A percentile compares a stretch with the other conserved stretches of the same genome.
Evolutionary conservation across 2,797 vertebrate species (phyloP).

Genomic region (Alcedo atthis): DNA sequence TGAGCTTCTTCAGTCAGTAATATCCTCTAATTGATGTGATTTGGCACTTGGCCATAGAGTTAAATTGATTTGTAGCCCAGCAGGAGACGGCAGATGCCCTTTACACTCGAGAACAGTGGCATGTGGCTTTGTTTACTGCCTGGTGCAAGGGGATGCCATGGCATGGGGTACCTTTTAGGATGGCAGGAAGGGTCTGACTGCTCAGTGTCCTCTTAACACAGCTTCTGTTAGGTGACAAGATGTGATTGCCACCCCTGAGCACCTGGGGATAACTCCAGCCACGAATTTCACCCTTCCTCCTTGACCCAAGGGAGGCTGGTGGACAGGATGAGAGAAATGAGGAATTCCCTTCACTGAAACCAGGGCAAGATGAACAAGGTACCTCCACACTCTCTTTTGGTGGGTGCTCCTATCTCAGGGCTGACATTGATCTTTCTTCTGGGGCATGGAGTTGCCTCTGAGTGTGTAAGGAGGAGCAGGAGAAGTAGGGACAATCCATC

Average conservation of each 20-base stretch:
- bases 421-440: fast-evolving
- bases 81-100: constrained; percentile 37
- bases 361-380: neutral
- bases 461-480: neutral
- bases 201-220: neutral
- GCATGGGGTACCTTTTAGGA: neutral
- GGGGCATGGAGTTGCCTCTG: neutral
- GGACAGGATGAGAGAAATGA: neutral
- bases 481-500: neutral
- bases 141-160: neutral
- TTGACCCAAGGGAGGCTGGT: neutral
- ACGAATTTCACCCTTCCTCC: neutral
- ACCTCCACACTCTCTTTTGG: neutral
- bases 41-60: constrained; percentile 48
- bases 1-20: constrained; percentile 47
- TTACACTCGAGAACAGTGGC: constrained; percentile 41
- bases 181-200: neutral
- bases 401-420: neutral
- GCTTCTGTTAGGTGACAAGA: neutral
- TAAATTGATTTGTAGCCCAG: constrained; percentile 59
- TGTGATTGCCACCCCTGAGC: neutral
- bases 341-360: neutral
- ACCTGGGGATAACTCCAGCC: neutral
- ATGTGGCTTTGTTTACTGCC: neutral
- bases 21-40: constrained; percentile 56